Conservation (phyloP, 2,113 vertebrate species). For the Notothenia coriiceps region DNA sequence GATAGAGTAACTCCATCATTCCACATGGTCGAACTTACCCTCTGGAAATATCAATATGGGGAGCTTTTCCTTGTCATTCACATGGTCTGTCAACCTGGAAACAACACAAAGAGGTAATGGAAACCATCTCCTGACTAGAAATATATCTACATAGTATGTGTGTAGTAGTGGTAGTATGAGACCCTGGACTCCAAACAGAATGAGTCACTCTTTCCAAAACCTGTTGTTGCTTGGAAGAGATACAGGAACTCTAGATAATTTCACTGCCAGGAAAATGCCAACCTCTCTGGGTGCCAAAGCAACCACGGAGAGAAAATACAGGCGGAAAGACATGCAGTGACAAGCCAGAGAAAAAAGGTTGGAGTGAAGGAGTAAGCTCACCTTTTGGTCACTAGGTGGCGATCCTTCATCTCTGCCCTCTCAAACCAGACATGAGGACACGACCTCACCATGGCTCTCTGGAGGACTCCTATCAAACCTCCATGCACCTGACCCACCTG, state of each 20-base stretch:
- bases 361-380: slow-evolving; percentile 55
- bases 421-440: slow-evolving; percentile 99
- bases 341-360: slow-evolving; percentile 3
- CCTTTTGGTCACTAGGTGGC: slow-evolving; percentile 96
- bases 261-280: slow-evolving; percentile 42
- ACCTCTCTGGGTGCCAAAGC: neutral
- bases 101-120: slow-evolving; percentile 46
- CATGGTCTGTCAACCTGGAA: slow-evolving; percentile 92
- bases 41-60: slow-evolving; percentile 93
- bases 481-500: slow-evolving; percentile 97
- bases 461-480: slow-evolving; percentile 94
- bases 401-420: slow-evolving; percentile 95
- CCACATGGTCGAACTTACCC: slow-evolving; percentile 64
- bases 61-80: slow-evolving; percentile 92
- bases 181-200: slow-evolving; percentile 12
- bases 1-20: slow-evolving; percentile 14
- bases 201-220: slow-evolving; percentile 42
- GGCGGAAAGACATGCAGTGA: neutral
- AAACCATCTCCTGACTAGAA: slow-evolving; percentile 27
- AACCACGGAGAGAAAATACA: slow-evolving; percentile 14
- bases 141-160: slow-evolving; percentile 18
- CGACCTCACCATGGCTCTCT: slow-evolving; percentile 93
- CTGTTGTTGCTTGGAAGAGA: slow-evolving; percentile 17
- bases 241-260: neutral
- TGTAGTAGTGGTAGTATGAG: slow-evolving; percentile 6